Conservation (phyloP, 2,797 vertebrate genomes). For the Calcarius lapponicus region DNA sequence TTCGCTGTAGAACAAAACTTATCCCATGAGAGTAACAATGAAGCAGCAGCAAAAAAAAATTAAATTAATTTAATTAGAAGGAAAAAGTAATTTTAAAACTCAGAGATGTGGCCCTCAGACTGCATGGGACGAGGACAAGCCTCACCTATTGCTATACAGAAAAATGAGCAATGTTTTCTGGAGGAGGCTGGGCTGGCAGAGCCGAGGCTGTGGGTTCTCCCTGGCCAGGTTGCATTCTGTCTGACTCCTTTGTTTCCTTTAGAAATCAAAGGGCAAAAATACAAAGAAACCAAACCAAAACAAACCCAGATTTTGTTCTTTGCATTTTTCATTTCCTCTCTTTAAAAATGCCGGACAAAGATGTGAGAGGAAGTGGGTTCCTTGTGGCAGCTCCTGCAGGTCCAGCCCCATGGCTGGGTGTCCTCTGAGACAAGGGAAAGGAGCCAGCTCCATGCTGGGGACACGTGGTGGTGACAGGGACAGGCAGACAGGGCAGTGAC, state of each 20-base stretch:
- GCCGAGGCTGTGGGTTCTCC: neutral
- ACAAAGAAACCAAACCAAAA: neutral
- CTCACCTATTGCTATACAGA: constrained; percentile 43
- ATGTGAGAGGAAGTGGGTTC: fast-evolving
- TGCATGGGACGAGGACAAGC: neutral
- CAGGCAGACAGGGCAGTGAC: fast-evolving
- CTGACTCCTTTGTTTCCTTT: neutral
- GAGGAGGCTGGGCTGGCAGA: neutral
- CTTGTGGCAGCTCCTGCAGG: neutral
- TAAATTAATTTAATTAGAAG: neutral
- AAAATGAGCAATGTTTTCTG: neutral
- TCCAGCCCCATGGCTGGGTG: neutral
- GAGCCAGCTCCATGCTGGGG: fast-evolving
- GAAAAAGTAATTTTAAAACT: neutral
- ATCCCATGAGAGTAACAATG: constrained; percentile 43
- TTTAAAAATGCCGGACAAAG: neutral
- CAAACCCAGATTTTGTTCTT: neutral
- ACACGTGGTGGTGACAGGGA: fast-evolving
- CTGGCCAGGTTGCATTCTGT: neutral
- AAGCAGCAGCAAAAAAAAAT: neutral
- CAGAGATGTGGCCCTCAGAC: neutral
- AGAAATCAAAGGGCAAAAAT: neutral
- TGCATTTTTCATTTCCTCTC: neutral
- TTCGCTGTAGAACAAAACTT: constrained; percentile 56
- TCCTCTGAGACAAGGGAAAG: constrained; percentile 50